A percentile compares a stretch with the other conserved stretches of the same genome.
These are phyloP conservation scores for Sitta europaea DNA, from an alignment of 2,113 vertebrate species.

Conservation along the genomic window DNA sequence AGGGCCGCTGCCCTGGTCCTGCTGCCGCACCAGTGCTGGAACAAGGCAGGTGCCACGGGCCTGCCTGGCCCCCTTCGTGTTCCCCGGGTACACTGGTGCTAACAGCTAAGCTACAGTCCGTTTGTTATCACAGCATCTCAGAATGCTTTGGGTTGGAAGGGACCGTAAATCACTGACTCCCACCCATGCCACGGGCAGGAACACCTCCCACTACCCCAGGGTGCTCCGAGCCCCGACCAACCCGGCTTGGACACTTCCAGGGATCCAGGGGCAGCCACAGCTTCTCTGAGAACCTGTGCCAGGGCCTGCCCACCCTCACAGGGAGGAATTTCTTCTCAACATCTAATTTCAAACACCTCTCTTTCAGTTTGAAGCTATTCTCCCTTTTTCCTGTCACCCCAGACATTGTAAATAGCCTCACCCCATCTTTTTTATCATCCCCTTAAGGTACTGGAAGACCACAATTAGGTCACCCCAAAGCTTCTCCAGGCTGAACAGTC, in stretches of 20 bases:
- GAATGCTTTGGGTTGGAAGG: neutral
- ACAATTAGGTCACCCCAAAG: neutral
- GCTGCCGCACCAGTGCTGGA: neutral
- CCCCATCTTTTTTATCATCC: neutral
- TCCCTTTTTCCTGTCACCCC: neutral
- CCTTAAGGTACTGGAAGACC: neutral
- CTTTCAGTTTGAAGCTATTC: neutral
- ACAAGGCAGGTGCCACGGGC: neutral
- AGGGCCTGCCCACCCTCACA: neutral
- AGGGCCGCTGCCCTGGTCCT: neutral
- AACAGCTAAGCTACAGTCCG: neutral
- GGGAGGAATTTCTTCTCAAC: neutral
- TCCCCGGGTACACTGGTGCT: neutral
- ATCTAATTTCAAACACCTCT: neutral
- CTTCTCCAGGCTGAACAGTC: neutral
- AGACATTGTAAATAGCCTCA: neutral
- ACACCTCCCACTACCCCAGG: neutral
- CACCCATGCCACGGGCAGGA: neutral
- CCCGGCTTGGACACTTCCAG: neutral
- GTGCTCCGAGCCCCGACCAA: rapidly evolving
- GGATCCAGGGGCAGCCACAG: neutral
- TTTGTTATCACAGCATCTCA: neutral
- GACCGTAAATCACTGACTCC: neutral
- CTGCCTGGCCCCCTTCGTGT: neutral
- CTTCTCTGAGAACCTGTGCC: neutral